These are phyloP conservation scores for Aegotheles bennettii DNA, from an alignment of 2,113 vertebrate species.

Conservation along the genomic window DNA sequence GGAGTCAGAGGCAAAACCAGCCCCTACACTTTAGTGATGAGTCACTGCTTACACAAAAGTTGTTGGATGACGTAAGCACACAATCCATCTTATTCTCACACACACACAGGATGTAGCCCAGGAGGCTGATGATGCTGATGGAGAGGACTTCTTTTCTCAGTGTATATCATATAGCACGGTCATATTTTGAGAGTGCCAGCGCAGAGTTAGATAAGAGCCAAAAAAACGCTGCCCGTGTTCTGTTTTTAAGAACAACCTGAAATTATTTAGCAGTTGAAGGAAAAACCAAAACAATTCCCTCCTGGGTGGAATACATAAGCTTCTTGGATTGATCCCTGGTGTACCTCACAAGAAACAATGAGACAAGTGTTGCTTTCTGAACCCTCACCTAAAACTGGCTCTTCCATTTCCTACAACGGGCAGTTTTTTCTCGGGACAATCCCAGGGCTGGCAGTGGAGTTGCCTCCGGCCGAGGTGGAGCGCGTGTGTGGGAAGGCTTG, in stretches of 20 bases:
- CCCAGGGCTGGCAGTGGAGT: neutral
- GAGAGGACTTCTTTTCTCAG: neutral
- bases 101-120: neutral
- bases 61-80: neutral
- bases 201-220: neutral
- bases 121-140: neutral
- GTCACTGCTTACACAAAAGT: neutral
- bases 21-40: neutral
- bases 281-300: neutral
- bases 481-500: neutral
- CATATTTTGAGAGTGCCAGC: neutral
- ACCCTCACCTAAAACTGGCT: neutral
- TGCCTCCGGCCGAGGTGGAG: neutral
- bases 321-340: neutral
- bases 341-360: neutral
- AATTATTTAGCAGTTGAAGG: neutral
- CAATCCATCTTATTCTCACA: neutral
- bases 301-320: neutral
- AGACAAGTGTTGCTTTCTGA: neutral
- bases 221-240: neutral
- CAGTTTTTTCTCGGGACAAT: neutral
- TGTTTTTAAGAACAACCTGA: neutral
- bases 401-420: neutral
- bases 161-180: rapidly evolving
- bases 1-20: neutral